Base-by-base conservation (phyloP, 2,113 vertebrate genomes). In the Paracyprichromis sp. region DNA sequence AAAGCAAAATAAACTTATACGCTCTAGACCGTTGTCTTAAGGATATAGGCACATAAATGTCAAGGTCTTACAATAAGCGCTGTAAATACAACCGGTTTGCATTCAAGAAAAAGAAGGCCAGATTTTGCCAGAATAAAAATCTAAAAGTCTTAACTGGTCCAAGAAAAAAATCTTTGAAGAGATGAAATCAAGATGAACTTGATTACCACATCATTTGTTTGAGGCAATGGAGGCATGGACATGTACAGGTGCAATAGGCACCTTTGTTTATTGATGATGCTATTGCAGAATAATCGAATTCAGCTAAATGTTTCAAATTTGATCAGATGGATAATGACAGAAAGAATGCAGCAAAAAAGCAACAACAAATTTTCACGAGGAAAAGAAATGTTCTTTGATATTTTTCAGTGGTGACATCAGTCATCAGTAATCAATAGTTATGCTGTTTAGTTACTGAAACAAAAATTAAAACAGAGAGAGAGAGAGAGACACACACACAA, bases 401-500 rank as follows among this genome's bases (percentile, higher is more conserved):
- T 73, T 47, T 47, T 50, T 76, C 71, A 76, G 43, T 1, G 16
- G 9, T 76, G 24, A 76, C 2, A 8, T 76, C 40, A 76, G 71
- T 12, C 43, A 76, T 45, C 24, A 5, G 14, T 50, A 31, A 76
- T 11, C 71, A 5, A 12, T 31, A 50, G 9, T 29, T 8, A 31
- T 76, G 43, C 1, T 76, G 24, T 50, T 50, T 29, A 50, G 40
- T 76, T 76, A 76, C 6, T 29, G 43, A 76, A 47, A 10, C 38
- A 76, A 76, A 76, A 45, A 6, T 47, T 9, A 47, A 47, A 26
- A 26, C 24, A 76, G 69, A 61, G 57, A 29, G 54, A 1, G 4
- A 61, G 4, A 61, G 1, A 29, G 0, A 73, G 0, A 24, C 5
- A 17, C 3, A 53, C 10, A 57, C 14, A 47, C 0, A 76, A 45